phyloP scores from a whole-genome alignment of 2,888 invertebrate genomes.

The Perdita meconis region DNA sequence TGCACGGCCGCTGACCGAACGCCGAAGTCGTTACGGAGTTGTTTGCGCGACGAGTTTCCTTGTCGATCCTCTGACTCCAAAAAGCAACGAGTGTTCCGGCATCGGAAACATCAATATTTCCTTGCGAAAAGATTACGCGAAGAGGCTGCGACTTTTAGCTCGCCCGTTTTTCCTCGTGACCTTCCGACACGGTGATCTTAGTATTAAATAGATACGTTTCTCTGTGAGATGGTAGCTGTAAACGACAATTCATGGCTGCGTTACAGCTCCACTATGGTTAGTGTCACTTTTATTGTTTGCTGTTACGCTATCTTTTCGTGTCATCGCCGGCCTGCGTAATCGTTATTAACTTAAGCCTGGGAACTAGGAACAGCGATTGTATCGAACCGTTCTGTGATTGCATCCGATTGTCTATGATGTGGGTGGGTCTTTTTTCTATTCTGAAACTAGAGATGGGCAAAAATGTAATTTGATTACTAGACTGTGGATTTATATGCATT shows the following conservation, averaged over 20 bases:
- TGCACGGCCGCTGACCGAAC: constrained; percentile 37
- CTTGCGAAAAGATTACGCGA: no score
- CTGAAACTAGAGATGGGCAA: background rate
- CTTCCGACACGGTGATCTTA: background rate
- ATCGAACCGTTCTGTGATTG: background rate
- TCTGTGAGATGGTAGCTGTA: background rate
- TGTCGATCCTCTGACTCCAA: background rate
- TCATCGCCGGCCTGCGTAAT: constrained; percentile 21
- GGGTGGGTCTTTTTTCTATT: background rate
- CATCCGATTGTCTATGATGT: background rate
- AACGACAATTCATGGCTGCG: constrained; percentile 45
- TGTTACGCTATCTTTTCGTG: constrained; percentile 38
- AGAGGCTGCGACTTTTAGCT: no score
- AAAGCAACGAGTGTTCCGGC: background rate
- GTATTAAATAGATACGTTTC: constrained; percentile 34
- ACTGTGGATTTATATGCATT: no score
- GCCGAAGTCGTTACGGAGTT: constrained; percentile 41
- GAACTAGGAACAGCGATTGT: constrained; percentile 14
- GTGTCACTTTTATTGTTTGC: constrained; percentile 42
- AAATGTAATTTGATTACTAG: no score
- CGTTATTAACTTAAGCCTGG: constrained; percentile 32
- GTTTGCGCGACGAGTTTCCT: constrained; percentile 46
- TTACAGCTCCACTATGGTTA: constrained; percentile 30
- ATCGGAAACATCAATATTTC: background rate
- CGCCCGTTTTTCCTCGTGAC: background rate